A percentile compares a stretch with the other conserved stretches of the same genome.
phyloP scores from a whole-genome alignment of 1,140 invertebrate genomes.

The Ceratosolen fusciceps region DNA sequence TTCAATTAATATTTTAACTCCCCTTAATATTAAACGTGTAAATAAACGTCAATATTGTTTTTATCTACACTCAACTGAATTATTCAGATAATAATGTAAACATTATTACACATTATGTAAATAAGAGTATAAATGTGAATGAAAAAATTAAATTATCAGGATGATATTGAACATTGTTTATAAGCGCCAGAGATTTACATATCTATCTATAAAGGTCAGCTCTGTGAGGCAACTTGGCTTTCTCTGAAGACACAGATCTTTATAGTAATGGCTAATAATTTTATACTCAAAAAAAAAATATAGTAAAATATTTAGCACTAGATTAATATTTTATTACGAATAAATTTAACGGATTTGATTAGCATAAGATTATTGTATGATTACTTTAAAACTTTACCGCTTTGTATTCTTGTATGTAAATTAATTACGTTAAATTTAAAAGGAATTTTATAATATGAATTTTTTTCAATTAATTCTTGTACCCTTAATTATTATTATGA shows the following conservation, averaged over 20 bases:
- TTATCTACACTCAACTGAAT: no score
- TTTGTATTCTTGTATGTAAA: neutral
- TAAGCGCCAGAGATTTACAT: conserved; percentile 23
- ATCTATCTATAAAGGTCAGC: conserved; percentile 5
- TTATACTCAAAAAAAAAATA: conserved; percentile 19
- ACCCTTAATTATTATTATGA: neutral
- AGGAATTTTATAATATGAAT: neutral
- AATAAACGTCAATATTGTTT: no score
- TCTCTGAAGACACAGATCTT: conserved; percentile 18
- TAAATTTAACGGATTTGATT: conserved; percentile 3
- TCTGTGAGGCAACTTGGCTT: conserved; percentile 30
- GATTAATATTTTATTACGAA: neutral
- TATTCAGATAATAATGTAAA: no score
- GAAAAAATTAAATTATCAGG: neutral
- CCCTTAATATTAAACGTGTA: no score
- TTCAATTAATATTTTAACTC: no score
- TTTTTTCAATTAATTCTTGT: neutral
- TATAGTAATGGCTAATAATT: conserved; percentile 29
- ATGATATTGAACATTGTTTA: neutral
- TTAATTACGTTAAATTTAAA: neutral
- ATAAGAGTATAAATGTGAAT: no score
- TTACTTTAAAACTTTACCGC: neutral
- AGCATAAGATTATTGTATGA: neutral
- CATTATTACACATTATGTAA: no score
- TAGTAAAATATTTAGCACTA: conserved; percentile 1